Conservation (phyloP, 2,888 invertebrate species). For the Psylliodes chrysocephalus region DNA sequence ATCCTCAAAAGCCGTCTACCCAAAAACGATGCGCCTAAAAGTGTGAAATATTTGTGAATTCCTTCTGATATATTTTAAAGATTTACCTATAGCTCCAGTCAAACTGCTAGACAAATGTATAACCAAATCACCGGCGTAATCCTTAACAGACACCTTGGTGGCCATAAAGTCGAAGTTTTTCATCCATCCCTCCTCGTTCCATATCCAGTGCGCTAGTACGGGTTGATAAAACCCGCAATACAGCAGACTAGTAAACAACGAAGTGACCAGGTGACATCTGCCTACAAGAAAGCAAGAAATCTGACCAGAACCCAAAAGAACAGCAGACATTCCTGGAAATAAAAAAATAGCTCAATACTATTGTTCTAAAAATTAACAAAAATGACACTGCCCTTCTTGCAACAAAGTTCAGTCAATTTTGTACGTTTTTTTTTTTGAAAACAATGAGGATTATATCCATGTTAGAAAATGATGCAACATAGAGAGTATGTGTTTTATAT, state of each 20-base stretch:
- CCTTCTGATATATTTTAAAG: no score
- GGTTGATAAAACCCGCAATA: slow-evolving; percentile 56
- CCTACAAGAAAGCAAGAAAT: slow-evolving; percentile 57
- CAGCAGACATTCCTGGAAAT: slow-evolving; percentile 38
- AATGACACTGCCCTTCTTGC: no score
- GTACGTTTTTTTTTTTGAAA: no score
- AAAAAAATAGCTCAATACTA: no score
- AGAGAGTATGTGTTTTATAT: no score
- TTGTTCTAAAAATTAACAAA: no score
- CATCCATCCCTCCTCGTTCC: slow-evolving; percentile 60
- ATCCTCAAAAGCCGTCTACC: slow-evolving; percentile 58
- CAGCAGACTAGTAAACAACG: slow-evolving; percentile 48
- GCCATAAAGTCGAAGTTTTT: slow-evolving; percentile 44
- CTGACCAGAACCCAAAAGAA: slow-evolving; percentile 57
- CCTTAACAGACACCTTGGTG: slow-evolving; percentile 52
- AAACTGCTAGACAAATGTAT: slow-evolving; percentile 57
- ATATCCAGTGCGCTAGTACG: slow-evolving; percentile 60
- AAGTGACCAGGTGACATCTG: slow-evolving; percentile 53
- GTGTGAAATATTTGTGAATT: no score
- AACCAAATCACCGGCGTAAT: slow-evolving; percentile 56
- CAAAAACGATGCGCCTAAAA: slow-evolving; percentile 54
- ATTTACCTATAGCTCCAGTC: slow-evolving; percentile 52
- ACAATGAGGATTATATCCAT: no score
- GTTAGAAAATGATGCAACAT: no score
- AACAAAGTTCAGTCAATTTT: no score